phyloP scores from a whole-genome alignment of 1,140 invertebrate species.

The Pararge aegeria region DNA sequence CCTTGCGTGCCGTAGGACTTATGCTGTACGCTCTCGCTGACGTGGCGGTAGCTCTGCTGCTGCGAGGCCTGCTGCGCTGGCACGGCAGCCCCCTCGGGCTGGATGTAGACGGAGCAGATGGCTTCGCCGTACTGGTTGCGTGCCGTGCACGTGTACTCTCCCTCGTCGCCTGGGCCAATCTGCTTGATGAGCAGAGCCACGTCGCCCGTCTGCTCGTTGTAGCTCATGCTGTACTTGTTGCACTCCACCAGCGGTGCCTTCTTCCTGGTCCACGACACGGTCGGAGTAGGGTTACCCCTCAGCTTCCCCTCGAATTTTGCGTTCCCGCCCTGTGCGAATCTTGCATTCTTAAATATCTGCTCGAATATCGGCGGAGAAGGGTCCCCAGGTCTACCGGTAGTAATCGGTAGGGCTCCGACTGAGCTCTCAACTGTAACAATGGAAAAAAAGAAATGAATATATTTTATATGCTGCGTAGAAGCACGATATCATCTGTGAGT shows the following conservation, averaged over 20 bases:
- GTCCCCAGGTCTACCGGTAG: slow-evolving; percentile 81
- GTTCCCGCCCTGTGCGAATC: slow-evolving; percentile 95
- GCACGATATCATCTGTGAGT: neutral
- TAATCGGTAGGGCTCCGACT: slow-evolving; percentile 71
- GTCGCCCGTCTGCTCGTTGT: slow-evolving; percentile 92
- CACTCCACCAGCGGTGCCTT: slow-evolving; percentile 90
- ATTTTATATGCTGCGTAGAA: neutral
- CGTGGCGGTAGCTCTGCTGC: slow-evolving; percentile 79
- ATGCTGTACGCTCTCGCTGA: slow-evolving; percentile 81
- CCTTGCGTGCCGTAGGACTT: slow-evolving; percentile 79
- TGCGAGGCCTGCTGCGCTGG: slow-evolving; percentile 81
- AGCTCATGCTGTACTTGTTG: slow-evolving; percentile 91
- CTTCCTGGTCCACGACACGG: slow-evolving; percentile 96
- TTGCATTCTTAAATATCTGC: slow-evolving; percentile 95
- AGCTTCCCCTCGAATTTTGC: slow-evolving; percentile 95
- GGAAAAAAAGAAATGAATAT: slow-evolving; percentile 14
- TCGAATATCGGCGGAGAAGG: slow-evolving; percentile 94
- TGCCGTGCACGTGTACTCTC: slow-evolving; percentile 96
- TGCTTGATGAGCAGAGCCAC: slow-evolving; percentile 93
- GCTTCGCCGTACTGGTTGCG: slow-evolving; percentile 96
- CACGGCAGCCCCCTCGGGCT: slow-evolving; percentile 94
- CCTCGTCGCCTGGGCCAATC: slow-evolving; percentile 96
- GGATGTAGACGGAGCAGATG: slow-evolving; percentile 96
- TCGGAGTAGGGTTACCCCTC: slow-evolving; percentile 94
- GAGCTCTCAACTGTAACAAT: slow-evolving; percentile 75